Base-by-base conservation (phyloP, 2,888 invertebrate species). In the Drosophila rubida region DNA sequence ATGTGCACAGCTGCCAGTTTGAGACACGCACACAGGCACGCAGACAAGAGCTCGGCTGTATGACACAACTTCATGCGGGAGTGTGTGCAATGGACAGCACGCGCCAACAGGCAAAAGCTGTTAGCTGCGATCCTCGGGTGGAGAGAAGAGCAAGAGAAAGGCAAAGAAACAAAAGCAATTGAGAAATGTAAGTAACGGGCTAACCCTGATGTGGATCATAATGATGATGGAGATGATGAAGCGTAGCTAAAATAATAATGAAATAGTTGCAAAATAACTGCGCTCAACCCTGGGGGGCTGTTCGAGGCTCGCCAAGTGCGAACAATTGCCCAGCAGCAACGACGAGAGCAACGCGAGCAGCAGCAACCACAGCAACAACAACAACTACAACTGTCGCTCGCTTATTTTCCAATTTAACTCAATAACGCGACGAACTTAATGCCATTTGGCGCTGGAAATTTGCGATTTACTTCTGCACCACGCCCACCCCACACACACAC, bases 351-450 rank as follows among this genome's bases (percentile, higher is more conserved):
- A 51, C 59, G 45, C 48, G 46, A 49, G 13, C 54, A 49, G 37
- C 55, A 60, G 37, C 27, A 58, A 32, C n/a, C n/a, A n/a, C 35
- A 54, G 30, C 32, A 27, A 27, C 32, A 46, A 9, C 50, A 50
- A 14, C 37, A 64, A n/a, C 57, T 53, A 14, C 19, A 69, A 74
- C 66, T 80, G 86, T 86, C 70, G 86, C 76, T 76, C 78, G 89
- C 89, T 89, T 89, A 89, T 89, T 89, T 89, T 89, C 80, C 88
- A 89, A 89, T 89, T 89, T 88, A 88, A 89, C 87, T 89, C 87
- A 89, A 89, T 89, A 88, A 87, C 81, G 79, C 75, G 77, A 72
- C 74, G 69, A 82, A 76, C 75, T 87, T 87, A 89, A 88, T 87
- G 78, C 70, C 83, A 88, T 88, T 89, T 89, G 83, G 67, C 72